Evolutionary conservation across 2,797 vertebrate genomes (phyloP).

Genomic region (Sebastes cheni): DNA sequence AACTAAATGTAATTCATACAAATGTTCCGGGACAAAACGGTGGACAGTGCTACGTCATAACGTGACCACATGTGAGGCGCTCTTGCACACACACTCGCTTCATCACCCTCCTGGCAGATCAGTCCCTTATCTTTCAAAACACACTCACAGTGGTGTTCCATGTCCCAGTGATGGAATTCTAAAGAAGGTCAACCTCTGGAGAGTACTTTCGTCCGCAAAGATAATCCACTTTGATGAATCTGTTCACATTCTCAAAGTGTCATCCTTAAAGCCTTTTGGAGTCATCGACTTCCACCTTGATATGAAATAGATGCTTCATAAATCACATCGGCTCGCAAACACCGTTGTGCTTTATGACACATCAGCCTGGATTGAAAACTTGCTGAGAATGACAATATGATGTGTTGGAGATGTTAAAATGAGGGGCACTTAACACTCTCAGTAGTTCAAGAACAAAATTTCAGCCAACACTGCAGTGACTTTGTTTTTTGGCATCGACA

Average conservation of each 20-base stretch:
- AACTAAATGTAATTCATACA: constrained; percentile 37
- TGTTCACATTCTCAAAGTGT: constrained; percentile 65
- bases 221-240: constrained; percentile 76
- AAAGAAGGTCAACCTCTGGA: constrained; percentile 68
- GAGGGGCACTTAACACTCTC: background rate
- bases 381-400: constrained; percentile 45
- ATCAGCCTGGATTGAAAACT: constrained; percentile 36
- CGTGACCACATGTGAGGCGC: constrained; percentile 9
- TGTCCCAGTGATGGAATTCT: constrained; percentile 63
- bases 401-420: constrained; percentile 19
- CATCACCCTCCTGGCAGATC: constrained; percentile 49
- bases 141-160: constrained; percentile 60
- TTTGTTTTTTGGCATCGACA: background rate
- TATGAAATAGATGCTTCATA: constrained; percentile 62
- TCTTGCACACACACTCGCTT: constrained; percentile 29
- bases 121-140: constrained; percentile 70
- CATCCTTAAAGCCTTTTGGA: constrained; percentile 52
- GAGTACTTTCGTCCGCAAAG: constrained; percentile 49
- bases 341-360: constrained; percentile 15
- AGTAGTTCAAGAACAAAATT: background rate
- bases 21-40: constrained; percentile 23
- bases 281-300: constrained; percentile 48
- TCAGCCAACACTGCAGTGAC: background rate
- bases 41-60: background rate
- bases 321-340: constrained; percentile 45